phyloP scores from a whole-genome alignment of 2,888 invertebrate genomes.

The Lagria hirta region DNA sequence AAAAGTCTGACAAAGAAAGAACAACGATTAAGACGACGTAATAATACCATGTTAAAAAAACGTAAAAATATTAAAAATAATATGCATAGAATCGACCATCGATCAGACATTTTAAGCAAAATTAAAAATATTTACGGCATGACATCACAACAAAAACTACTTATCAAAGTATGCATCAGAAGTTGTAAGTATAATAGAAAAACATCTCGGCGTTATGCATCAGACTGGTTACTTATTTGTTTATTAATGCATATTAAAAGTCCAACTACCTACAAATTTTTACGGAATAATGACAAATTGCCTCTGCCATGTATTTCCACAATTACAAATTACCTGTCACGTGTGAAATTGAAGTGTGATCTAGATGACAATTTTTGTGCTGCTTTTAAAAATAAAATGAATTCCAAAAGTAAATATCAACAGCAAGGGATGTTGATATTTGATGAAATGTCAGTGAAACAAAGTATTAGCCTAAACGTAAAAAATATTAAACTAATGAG shows the following conservation, averaged over 20 bases:
- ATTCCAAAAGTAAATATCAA: constrained; percentile 6
- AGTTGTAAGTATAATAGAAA: constrained; percentile 4
- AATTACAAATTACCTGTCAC: background rate
- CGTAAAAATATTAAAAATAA: too few species aligned
- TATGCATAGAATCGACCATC: too few species aligned
- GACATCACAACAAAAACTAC: background rate
- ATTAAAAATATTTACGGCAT: constrained; percentile 2
- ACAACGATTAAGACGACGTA: too few species aligned
- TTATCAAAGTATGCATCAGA: constrained; percentile 3
- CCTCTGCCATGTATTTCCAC: constrained; percentile 1
- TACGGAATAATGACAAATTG: constrained; percentile 3
- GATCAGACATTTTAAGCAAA: constrained; percentile 2
- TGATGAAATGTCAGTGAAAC: constrained; percentile 7
- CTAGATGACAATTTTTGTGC: constrained; percentile 8
- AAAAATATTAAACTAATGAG: constrained; percentile 9
- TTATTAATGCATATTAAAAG: constrained; percentile 8
- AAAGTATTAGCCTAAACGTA: constrained; percentile 3
- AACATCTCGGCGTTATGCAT: constrained; percentile 6
- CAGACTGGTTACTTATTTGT: constrained; percentile 7
- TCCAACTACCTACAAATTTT: constrained; percentile 4
- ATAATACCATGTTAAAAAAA: too few species aligned
- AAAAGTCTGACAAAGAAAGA: too few species aligned
- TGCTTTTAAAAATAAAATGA: constrained; percentile 9
- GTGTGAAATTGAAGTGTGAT: constrained; percentile 9
- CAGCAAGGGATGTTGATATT: constrained; percentile 10